Evolutionary conservation across 1,140 invertebrate genomes (phyloP), one percentile per base, ranked within the genome.

Genomic region (Dinoponera quadriceps): DNA sequence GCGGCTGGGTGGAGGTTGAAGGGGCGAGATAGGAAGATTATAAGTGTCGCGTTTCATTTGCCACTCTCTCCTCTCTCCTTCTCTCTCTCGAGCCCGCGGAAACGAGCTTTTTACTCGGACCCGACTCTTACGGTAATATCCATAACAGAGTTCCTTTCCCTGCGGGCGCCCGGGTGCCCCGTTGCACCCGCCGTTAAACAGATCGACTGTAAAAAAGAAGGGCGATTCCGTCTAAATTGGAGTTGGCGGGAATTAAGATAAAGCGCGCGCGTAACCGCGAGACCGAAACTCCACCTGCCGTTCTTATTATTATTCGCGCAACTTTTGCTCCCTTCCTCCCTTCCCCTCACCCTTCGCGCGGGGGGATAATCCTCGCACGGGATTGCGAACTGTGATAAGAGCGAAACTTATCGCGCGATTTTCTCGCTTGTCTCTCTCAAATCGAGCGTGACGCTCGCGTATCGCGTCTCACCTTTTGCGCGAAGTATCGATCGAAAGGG

Each of bases 11-110:
- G 22, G 29, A 16, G 27, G 18, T 62, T 22, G 0, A 83, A 66
- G 29, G 66, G 57, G 25, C 20, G 65, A 75, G 69, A 80, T 80
- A 85, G 83, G 83, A 88, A 90, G 90, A 91, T 91, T 91, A 89
- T 87, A 87, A 90, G 86, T 83, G 90, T 91, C 90, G 82, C 90
- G 85, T 90, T 90, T 86, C 90, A 90, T 91, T 91, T 89, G 85
- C 90, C 66, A 68, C 59, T 83, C 59, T 68, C 75, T 38, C 49
- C 38, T 60, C 57, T 33, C 72, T 25, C 59, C 84, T 78, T 81
- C 69, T 78, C 63, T 71, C 62, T n/a, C n/a, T 29, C 44, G 44
- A n/a, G 27, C 29, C 0, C 7, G 16, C 14, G 25, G 38, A 29
- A 59, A 77, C 80, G 57, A 85, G 84, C 78, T 88, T 91, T 88